Evolutionary conservation across 2,113 vertebrate genomes (phyloP).

Genomic region (Microcebus ravelobensis): DNA sequence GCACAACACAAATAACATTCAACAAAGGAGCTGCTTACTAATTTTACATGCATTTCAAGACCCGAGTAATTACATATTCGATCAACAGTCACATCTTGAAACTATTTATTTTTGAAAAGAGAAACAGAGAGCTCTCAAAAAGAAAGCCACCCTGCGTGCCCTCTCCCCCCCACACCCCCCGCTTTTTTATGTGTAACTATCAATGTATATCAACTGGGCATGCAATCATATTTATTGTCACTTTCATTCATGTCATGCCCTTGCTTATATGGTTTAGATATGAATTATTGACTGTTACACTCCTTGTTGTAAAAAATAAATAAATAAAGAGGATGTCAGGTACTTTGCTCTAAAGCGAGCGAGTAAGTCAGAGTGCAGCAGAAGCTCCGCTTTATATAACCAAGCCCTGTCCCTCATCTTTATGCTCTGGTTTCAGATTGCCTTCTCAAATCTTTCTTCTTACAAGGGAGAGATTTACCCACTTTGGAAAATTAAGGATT

Average conservation of each 20-base stretch:
- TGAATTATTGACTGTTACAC: slow-evolving; percentile 88
- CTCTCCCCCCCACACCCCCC: not conserved
- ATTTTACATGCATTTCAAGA: slow-evolving; percentile 81
- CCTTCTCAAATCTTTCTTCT: slow-evolving; percentile 39
- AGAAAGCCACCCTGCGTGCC: not conserved
- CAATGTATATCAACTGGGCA: slow-evolving; percentile 85
- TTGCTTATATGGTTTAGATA: slow-evolving; percentile 87
- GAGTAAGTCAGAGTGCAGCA: slow-evolving; percentile 35
- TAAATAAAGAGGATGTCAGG: slow-evolving; percentile 72
- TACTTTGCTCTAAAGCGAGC: slow-evolving; percentile 71
- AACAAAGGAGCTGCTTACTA: slow-evolving; percentile 82
- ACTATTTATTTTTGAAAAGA: slow-evolving; percentile 66
- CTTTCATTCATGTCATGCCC: slow-evolving; percentile 88
- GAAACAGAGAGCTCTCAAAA: slow-evolving; percentile 6
- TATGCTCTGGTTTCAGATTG: not conserved
- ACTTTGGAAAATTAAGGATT: slow-evolving; percentile 73
- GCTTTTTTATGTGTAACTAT: slow-evolving; percentile 83
- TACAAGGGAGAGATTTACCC: slow-evolving; percentile 2
- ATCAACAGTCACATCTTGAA: slow-evolving; percentile 77
- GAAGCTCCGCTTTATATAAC: not conserved
- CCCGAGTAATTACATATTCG: slow-evolving; percentile 81
- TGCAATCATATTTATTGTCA: slow-evolving; percentile 90
- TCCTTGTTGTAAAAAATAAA: slow-evolving; percentile 81
- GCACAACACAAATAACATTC: slow-evolving; percentile 73
- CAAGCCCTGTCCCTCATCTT: not conserved